Conservation (phyloP, 2,113 vertebrate genomes). For the Actenoides hombroni region DNA sequence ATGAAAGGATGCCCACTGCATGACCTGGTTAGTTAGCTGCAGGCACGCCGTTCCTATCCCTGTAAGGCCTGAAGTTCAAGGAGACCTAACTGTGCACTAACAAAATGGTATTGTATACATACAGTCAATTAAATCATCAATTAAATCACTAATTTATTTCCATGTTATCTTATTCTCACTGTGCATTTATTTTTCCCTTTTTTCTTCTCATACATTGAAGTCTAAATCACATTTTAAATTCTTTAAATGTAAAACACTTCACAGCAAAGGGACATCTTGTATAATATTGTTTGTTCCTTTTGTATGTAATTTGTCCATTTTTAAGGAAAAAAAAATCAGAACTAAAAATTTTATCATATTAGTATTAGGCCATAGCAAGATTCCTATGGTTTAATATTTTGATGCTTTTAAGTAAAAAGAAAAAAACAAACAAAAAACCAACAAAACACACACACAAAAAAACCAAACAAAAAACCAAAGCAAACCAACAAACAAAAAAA, state of each 20-base stretch:
- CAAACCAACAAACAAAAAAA: no score
- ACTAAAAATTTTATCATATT: neutral
- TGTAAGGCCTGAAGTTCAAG: neutral
- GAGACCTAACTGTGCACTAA: neutral
- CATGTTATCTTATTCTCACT: neutral
- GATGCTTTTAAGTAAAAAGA: neutral
- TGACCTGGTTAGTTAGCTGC: neutral
- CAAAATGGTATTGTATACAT: neutral
- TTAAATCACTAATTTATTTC: neutral
- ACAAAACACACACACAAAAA: neutral
- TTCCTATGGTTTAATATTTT: neutral
- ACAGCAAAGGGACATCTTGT: fast-evolving
- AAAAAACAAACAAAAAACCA: neutral
- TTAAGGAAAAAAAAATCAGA: neutral
- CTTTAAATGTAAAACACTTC: neutral
- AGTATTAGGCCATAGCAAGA: neutral
- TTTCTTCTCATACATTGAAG: neutral
- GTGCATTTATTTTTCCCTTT: neutral
- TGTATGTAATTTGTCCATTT: neutral
- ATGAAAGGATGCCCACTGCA: neutral
- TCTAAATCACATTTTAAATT: neutral
- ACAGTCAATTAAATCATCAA: neutral
- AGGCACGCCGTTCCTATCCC: neutral
- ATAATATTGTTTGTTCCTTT: neutral
- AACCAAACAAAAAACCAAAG: no score